Base-by-base conservation (phyloP, 2,797 vertebrate species). In the Danio aesculapii region DNA sequence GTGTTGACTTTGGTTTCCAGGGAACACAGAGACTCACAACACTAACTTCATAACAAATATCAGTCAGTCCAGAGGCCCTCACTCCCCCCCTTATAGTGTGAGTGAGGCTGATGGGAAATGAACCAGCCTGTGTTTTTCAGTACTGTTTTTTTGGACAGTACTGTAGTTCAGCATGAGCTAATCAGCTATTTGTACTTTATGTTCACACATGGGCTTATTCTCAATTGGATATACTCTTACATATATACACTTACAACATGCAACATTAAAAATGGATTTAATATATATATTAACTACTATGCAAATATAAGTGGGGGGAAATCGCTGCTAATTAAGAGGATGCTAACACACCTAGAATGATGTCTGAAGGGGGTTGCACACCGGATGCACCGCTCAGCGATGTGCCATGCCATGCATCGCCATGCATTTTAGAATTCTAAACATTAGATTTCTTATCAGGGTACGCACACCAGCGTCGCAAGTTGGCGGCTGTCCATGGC, bases 41-140 rank as follows among this genome's bases (percentile, higher is more conserved):
- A 85, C 87, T 84, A 84, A 75, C 87, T 89, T 91, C 90, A 92
- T 90, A 92, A 91, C 91, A 94, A 92, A 91, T 91, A 91, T 90
- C 85, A 85, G 87, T 84, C 89, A 88, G 81, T 64, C 46, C 10
- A 81, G 87, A 85, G 87, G 84, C 86, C 81, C 85, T 55, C 57
- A 83, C 84, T 70, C 71, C 88, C 81, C 87, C 88, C 85, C 58
- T 46, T 74, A 80, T 76, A 58, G 72, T 77, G 55, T 81, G 82
- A 67, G 59, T 76, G 58, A 81, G 64, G 47, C 68, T 66, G 50
- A 57, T 78, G 64, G 61, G 78, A 81, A 67, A 75, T 21, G 30
- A 77, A 70, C 62, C 62, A 68, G 61, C 58, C 17, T 75, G 52
- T 53, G 70, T 73, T 81, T 66, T 57, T 76, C 59, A 62, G 21